A percentile compares a stretch with the other conserved stretches of the same genome.
phyloP scores from a whole-genome alignment of 2,113 vertebrate species.

The Maccullochella peelii region DNA sequence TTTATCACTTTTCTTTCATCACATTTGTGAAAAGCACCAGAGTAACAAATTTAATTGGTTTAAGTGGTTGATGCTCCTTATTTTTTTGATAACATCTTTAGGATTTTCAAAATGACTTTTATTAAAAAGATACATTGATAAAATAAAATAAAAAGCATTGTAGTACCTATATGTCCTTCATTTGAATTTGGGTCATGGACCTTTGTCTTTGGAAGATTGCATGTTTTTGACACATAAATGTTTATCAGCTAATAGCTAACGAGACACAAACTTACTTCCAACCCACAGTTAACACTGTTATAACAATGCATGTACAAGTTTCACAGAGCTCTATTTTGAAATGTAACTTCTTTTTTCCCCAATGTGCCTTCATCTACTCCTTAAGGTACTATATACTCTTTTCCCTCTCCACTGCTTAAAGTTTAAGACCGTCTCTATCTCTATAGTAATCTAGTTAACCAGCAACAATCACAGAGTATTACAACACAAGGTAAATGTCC shows the following conservation, averaged over 20 bases:
- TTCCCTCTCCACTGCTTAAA: neutral
- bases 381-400: neutral
- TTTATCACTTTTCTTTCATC: neutral
- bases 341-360: neutral
- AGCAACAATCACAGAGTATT: neutral
- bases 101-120: no score
- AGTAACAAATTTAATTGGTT: neutral
- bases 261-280: neutral
- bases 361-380: neutral
- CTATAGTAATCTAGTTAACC: slow-evolving; percentile 5
- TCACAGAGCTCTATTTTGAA: neutral
- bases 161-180: neutral
- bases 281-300: neutral
- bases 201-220: neutral
- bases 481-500: neutral
- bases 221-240: neutral
- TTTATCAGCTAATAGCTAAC: neutral
- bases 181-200: neutral
- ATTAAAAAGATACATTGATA: no score
- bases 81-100: neutral
- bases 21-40: neutral
- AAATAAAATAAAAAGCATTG: neutral
- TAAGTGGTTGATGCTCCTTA: neutral
- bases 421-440: neutral
- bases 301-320: neutral